Percentiles rank a stretch among this genome's conserved stretches.
Conservation (phyloP, 23 tunicate genomes). For the Botrylloides violaceus region DNA sequence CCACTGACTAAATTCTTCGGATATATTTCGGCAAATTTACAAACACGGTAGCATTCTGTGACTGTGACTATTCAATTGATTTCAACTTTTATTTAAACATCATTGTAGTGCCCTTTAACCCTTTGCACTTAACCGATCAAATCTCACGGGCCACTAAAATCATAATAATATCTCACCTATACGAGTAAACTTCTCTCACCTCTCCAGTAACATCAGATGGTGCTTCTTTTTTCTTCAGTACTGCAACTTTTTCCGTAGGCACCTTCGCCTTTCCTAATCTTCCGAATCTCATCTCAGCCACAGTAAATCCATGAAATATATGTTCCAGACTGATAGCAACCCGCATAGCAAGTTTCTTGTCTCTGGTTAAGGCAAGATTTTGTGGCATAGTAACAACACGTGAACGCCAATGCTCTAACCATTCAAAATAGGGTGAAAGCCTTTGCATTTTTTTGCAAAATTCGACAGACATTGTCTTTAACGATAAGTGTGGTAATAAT, state of each 20-base stretch:
- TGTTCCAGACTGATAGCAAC: constrained; percentile 41
- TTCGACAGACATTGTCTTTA: constrained; percentile 6
- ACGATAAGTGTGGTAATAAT: constrained; percentile 10
- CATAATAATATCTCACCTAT: too few relatives aligned
- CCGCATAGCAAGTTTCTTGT: constrained; percentile 29
- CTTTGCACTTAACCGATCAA: too few relatives aligned
- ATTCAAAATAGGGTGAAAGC: constrained; percentile 40
- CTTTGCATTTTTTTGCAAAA: constrained; percentile 45
- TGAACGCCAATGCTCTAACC: constrained; percentile 67
- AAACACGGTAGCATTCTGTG: too few relatives aligned
- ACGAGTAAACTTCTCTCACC: too few relatives aligned
- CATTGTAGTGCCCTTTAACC: too few relatives aligned
- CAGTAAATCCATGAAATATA: constrained; percentile 42
- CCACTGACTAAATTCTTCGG: too few relatives aligned
- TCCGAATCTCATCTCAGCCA: constrained; percentile 77
- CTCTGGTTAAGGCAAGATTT: neutral
- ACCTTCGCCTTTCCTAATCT: neutral
- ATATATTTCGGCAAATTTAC: too few relatives aligned
- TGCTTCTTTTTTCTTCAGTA: neutral
- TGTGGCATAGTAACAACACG: constrained; percentile 13
- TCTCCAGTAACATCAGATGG: neutral
- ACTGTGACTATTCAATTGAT: too few relatives aligned
- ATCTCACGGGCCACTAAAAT: too few relatives aligned
- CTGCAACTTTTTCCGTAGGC: neutral
- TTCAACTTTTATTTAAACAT: too few relatives aligned